Base-by-base conservation (phyloP, 2,888 invertebrate species). In the Pseudococcus viburni region DNA sequence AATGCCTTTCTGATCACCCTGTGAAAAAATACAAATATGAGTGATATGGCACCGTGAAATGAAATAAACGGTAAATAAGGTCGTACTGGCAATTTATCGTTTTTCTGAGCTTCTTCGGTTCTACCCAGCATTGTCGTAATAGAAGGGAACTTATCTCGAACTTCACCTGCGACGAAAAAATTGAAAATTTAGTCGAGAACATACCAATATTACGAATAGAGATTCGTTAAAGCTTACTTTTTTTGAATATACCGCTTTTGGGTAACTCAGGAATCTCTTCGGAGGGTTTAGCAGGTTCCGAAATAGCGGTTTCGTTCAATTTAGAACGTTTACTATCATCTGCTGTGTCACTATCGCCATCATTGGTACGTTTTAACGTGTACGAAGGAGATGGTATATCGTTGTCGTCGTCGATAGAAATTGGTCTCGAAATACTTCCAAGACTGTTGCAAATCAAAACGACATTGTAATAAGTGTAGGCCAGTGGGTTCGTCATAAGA, bases 1-100 rank as follows among this genome's bases (percentile, higher is more conserved):
- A 86, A 95, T 94, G 17, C 95, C 95, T 91, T 95, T 95, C 0
- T 93, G 92, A 90, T 83, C 55, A 59, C 9, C 80, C 88, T 88
- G 51, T 4, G 55, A n/a, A 55, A 55, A 55, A 77, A 55, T 48
- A 9, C 1, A 73, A 73, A 73, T 73, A 11, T 64, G 64, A 64
- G 19, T 19, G 64, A 64, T 7, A 5, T 19, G 64, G 8, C 1
- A 64, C 19, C 19, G 5, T 8, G 6, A 42, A 42, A 6, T 64
- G 6, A 64, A 22, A 33, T 3, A 33, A 19, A 19, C 8, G 64
- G 68, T 19, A 26, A 68, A 11, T 9, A 39, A 39, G 0, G 33
- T 64, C 86, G 8, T 73, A 86, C 86, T 4, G 46, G 2, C 5
- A n/a, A 46, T 86, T 77, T 86, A 48, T 86, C 86, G 1, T 46